Base-by-base conservation (phyloP, 2,888 invertebrate genomes). In the Pinctada fucata region DNA sequence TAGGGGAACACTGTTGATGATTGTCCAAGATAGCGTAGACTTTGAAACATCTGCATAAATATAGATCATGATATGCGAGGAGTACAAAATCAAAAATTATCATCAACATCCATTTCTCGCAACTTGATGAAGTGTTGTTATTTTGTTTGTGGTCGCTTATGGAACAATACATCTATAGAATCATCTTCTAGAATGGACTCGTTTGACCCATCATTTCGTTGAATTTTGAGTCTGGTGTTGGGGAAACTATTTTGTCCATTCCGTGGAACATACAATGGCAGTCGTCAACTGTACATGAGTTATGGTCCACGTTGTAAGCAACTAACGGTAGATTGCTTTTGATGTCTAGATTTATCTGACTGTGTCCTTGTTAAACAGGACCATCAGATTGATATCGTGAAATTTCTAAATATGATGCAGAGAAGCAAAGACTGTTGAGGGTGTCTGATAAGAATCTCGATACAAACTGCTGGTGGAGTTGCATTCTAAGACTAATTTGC, bases 361-460 rank as follows among this genome's bases (percentile, higher is more conserved):
- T 31, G 16, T 63, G 13, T 31, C 31, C 31, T 6, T 48, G 48
- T 4, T 65, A n/a, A 5, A 66, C 79, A n/a, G 82, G 81, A 31
- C 81, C 82, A 77, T 45, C 75, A 45, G 66, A 10, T 76, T 80
- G 81, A 73, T 78, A 83, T 45, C 45, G 69, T 69, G 81, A 78
- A 31, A 82, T 78, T 65, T 83, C 83, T n/a, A 13, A 45, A 65
- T 85, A 83, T 2, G 86, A 86, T 8, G 72, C 73, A 63, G 80
- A 82, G 66, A 86, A 87, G 31, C 86, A 88, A 71, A 82, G 78
- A 51, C 65, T 75, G 71, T 84, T 10, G 47, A 88, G 70, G 2
- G 81, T 77, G 67, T 88, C 88, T 47, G 87, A 76, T 4, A 87
- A 76, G 68, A 85, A 86, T 47, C 72, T 75, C 4, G 87, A 87